phyloP scores from a whole-genome alignment of 2,797 vertebrate species.

The Lophius americanus region DNA sequence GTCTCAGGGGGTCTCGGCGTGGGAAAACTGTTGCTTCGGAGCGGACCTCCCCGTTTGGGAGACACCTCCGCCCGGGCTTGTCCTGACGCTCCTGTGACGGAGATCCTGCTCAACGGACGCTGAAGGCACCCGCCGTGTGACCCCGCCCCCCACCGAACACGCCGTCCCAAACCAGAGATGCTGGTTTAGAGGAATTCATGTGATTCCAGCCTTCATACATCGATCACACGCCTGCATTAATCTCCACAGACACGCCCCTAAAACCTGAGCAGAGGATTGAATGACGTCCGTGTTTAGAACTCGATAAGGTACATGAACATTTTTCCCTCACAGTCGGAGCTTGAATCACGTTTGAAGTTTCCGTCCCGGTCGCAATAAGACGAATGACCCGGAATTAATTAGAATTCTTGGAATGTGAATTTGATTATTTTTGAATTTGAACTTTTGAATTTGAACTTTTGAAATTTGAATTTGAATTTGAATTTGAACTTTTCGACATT shows the following conservation, averaged over 20 bases:
- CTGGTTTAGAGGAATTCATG: slow-evolving; percentile 34
- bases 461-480: too few species aligned
- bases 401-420: neutral
- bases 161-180: slow-evolving; percentile 22
- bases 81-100: slow-evolving; percentile 85
- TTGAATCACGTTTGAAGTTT: slow-evolving; percentile 24
- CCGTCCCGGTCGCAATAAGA: slow-evolving; percentile 1
- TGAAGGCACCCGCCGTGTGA: slow-evolving; percentile 72
- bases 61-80: slow-evolving; percentile 82
- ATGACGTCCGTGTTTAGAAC: slow-evolving; percentile 19
- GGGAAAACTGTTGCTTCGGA: slow-evolving; percentile 87
- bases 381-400: slow-evolving; percentile 8
- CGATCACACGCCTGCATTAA: slow-evolving; percentile 38
- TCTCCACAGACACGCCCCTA: slow-evolving; percentile 14
- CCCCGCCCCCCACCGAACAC: slow-evolving; percentile 17
- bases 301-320: neutral
- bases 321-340: slow-evolving; percentile 14
- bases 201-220: slow-evolving; percentile 42
- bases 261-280: neutral
- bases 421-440: too few species aligned
- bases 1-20: slow-evolving; percentile 78
- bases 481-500: too few species aligned
- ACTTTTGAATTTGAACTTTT: too few species aligned
- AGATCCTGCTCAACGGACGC: slow-evolving; percentile 91
- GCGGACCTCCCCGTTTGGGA: slow-evolving; percentile 82